A percentile compares a stretch with the other conserved stretches of the same genome.
Conservation (phyloP, 2,113 vertebrate genomes). For the rabbit (Oryctolagus cuniculus) region DNA sequence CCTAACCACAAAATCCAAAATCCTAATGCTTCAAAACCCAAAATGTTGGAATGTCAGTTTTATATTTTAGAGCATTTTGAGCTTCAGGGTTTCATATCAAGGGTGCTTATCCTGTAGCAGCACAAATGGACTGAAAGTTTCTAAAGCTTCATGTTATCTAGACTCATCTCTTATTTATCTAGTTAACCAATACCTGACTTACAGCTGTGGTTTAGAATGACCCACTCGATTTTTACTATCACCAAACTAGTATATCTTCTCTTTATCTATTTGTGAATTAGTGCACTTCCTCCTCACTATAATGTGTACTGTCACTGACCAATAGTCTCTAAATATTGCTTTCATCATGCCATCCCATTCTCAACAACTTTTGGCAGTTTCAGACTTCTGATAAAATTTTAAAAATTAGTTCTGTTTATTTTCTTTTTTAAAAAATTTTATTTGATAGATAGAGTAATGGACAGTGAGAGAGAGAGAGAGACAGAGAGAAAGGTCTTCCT, state of each 20-base stretch:
- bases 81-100: too few species aligned
- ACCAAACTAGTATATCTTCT: not conserved
- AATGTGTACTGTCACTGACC: not conserved
- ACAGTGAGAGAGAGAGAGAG: too few species aligned
- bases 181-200: constrained; percentile 12
- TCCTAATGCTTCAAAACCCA: too few species aligned
- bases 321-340: not conserved
- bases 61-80: too few species aligned
- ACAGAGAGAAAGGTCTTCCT: too few species aligned
- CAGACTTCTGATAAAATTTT: constrained; percentile 11
- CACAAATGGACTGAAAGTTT: not conserved
- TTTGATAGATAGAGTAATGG: not conserved
- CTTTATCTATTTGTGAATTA: not conserved
- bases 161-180: not conserved
- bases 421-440: too few species aligned
- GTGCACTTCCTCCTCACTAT: not conserved
- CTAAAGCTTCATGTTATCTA: not conserved
- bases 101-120: not conserved
- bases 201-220: constrained; percentile 7
- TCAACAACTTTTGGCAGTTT: constrained; percentile 23
- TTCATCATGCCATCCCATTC: not conserved
- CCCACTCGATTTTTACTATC: constrained; percentile 24
- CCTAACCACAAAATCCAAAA: too few species aligned
- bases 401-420: too few species aligned
- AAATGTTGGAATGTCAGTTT: too few species aligned